phyloP scores from a whole-genome alignment of 2,113 vertebrate species.

The Marcusenius ussheri region DNA sequence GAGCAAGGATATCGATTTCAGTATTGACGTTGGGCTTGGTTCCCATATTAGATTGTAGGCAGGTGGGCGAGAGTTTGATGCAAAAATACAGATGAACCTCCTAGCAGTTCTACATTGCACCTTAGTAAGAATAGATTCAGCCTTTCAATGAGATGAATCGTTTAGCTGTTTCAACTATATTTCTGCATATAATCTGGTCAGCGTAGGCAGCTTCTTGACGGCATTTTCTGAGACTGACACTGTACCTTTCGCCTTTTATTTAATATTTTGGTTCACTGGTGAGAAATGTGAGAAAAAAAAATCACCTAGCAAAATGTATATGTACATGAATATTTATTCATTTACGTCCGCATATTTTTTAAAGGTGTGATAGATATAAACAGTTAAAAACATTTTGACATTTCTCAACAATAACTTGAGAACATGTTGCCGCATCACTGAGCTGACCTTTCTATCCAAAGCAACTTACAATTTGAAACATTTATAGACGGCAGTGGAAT shows the following conservation, averaged over 20 bases:
- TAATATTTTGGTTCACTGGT: conserved; percentile 20
- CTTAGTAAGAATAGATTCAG: neutral
- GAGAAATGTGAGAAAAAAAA: neutral
- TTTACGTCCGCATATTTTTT: neutral
- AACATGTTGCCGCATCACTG: neutral
- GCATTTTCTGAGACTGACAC: conserved; percentile 22
- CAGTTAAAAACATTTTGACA: neutral
- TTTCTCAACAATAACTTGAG: neutral
- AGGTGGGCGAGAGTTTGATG: neutral
- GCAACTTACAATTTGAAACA: neutral
- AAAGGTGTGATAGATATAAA: neutral
- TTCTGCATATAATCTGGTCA: conserved; percentile 34
- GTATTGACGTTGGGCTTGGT: neutral
- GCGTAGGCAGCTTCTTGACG: conserved; percentile 31
- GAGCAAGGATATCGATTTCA: neutral
- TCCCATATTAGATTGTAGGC: neutral
- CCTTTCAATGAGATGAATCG: conserved; percentile 26
- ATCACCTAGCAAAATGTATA: neutral
- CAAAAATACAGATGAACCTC: neutral
- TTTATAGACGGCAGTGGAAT: neutral
- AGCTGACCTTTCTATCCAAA: neutral
- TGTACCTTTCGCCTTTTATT: conserved; percentile 24
- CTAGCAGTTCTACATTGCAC: neutral
- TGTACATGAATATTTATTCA: neutral
- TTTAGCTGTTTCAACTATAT: conserved; percentile 37